Base-by-base conservation (phyloP, 2,888 invertebrate species). In the Leptopterna dolabrata region DNA sequence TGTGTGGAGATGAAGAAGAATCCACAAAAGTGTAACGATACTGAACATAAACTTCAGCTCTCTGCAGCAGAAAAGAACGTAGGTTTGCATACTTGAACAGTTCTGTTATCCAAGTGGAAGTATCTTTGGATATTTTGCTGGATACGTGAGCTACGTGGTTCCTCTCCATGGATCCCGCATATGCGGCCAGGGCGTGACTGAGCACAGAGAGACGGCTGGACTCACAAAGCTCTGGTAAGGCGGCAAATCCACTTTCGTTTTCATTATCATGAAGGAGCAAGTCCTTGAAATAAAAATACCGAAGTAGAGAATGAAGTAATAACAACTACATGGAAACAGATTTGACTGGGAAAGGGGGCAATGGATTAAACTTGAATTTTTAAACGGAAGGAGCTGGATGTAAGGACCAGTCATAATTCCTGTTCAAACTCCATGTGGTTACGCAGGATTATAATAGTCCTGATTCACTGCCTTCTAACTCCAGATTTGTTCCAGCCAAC, bases 181-280 rank as follows among this genome's bases (percentile, higher is more conserved):
- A 96, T 0, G 98, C 97, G 4, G 96, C 95, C 90, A 98, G 94
- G 91, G 96, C 96, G 91, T 98, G 97, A n/a, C 97, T 95, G 29
- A 97, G 93, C 85, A 97, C 94, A 13, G 97, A 94, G 89, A 95
- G 91, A 90, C 93, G 93, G 63, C 93, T 92, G 0, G 92, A 90
- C n/a, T 92, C 91, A 41, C 92, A 91, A 36, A 93, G 89, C 1
- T 91, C 91, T 14, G 92, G 92, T 30, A 92, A 88, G 43, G 90
- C 90, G 16, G 92, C 91, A 29, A 89, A 89, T 87, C 95, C 95
- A n/a, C 88, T 87, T 88, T 95, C 95, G 90, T 94, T 93, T 85
- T 94, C 94, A 82, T 93, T 93, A 89, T 93, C 94, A 88, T 94
- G 88, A 7, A 89, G 82, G 24, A 90, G 83, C 24, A 90, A 85